Conservation (phyloP, 2,113 vertebrate genomes). For the Dendrocopos noguchii region DNA sequence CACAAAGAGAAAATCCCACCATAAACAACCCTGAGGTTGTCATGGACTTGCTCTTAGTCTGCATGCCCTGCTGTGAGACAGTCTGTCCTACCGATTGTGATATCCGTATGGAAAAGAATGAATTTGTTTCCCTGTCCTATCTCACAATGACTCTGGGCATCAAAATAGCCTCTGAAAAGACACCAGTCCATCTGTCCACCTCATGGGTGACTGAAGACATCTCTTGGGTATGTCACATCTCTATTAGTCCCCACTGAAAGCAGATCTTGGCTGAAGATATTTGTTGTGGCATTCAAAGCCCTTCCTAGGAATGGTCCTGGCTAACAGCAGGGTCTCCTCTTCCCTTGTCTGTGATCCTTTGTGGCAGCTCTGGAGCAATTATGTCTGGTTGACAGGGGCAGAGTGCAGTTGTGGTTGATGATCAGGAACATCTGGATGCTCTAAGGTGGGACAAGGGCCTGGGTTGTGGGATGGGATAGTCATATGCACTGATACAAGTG, state of each 20-base stretch:
- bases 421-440: constrained; percentile 9
- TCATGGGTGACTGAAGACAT: not conserved
- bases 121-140: not conserved
- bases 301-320: not conserved
- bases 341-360: not conserved
- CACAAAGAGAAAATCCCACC: not conserved
- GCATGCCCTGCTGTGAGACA: not conserved
- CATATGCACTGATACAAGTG: not conserved
- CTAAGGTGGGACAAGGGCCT: not conserved
- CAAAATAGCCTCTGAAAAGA: not conserved
- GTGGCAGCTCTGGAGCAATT: constrained; percentile 41
- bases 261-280: not conserved
- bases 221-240: not conserved
- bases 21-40: not conserved
- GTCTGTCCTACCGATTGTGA: not conserved
- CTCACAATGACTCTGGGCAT: not conserved
- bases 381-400: not conserved
- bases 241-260: not conserved
- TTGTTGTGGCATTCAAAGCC: not conserved
- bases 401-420: constrained; percentile 23
- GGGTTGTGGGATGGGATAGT: fast-evolving
- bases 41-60: not conserved
- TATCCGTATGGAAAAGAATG: not conserved
- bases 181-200: not conserved
- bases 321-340: not conserved